Conservation (phyloP, 2,797 vertebrate species). For the Hippoglossus hippoglossus region DNA sequence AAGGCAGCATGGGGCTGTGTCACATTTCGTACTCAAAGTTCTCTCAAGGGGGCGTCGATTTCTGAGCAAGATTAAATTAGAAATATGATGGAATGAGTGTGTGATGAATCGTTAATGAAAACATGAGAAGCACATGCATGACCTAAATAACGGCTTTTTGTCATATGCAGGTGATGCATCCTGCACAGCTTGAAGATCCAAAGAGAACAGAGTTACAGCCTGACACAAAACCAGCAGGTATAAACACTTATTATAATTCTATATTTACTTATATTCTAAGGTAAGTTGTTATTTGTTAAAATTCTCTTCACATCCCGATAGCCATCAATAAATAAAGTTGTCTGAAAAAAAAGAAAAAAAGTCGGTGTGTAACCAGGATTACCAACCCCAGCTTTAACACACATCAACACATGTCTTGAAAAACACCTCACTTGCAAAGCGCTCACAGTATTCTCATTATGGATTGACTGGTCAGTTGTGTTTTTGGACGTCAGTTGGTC, state of each 20-base stretch:
- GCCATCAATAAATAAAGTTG: too few relatives aligned
- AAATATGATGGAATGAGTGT: neutral
- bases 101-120: neutral
- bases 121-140: neutral
- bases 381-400: too few relatives aligned
- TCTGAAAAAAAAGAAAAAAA: too few relatives aligned
- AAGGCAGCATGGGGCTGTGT: neutral
- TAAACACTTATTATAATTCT: conserved; percentile 8
- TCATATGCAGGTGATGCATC: conserved; percentile 82
- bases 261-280: too few relatives aligned
- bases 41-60: neutral
- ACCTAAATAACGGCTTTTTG: conserved; percentile 11
- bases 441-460: too few relatives aligned
- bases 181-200: conserved; percentile 79
- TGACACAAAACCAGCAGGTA: conserved; percentile 38
- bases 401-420: too few relatives aligned
- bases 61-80: neutral
- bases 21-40: neutral
- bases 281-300: too few relatives aligned
- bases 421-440: too few relatives aligned
- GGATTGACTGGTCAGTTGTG: too few relatives aligned
- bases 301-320: too few relatives aligned
- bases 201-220: neutral
- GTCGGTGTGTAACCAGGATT: too few relatives aligned
- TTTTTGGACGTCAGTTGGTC: conserved; percentile 1